Percentiles rank a stretch among this genome's conserved stretches.
These are phyloP conservation scores for Anas platyrhynchos DNA, from an alignment of 2,113 vertebrate species.

Conservation along the genomic window DNA sequence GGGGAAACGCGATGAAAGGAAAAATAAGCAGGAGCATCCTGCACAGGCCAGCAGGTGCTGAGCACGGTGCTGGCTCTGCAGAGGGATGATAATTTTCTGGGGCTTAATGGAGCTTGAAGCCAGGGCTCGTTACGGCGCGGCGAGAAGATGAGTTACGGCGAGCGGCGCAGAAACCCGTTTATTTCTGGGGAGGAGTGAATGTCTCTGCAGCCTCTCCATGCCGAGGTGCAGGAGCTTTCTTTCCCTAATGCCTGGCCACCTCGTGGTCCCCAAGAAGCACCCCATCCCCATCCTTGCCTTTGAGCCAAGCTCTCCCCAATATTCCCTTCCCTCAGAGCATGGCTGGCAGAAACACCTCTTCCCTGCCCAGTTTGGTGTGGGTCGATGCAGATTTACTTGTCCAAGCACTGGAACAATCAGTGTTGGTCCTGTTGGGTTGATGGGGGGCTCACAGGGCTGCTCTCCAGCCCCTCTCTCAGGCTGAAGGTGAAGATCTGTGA, in stretches of 20 bases:
- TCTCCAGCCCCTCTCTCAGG: no score
- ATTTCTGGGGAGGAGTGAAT: not conserved
- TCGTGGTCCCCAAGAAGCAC: not conserved
- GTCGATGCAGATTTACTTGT: no score
- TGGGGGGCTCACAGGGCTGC: no score
- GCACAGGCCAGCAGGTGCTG: rapidly evolving
- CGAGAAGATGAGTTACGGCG: not conserved
- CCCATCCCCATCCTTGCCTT: not conserved
- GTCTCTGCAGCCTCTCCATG: not conserved
- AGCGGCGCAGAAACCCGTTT: rapidly evolving
- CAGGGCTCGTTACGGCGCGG: constrained; percentile 10
- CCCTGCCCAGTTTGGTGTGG: no score
- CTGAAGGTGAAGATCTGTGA: no score
- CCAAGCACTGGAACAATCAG: no score
- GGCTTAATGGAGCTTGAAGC: constrained; percentile 43
- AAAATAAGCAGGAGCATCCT: not conserved
- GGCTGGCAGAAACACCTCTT: no score
- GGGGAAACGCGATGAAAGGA: not conserved
- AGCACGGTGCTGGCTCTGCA: not conserved
- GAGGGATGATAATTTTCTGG: constrained; percentile 19
- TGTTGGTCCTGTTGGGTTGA: no score
- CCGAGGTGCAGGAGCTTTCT: not conserved
- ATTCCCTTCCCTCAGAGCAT: no score
- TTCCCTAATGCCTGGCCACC: no score
- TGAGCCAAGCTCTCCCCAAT: not conserved